Conservation (phyloP, 2,797 vertebrate species). For the Triplophysa bombifrons region DNA sequence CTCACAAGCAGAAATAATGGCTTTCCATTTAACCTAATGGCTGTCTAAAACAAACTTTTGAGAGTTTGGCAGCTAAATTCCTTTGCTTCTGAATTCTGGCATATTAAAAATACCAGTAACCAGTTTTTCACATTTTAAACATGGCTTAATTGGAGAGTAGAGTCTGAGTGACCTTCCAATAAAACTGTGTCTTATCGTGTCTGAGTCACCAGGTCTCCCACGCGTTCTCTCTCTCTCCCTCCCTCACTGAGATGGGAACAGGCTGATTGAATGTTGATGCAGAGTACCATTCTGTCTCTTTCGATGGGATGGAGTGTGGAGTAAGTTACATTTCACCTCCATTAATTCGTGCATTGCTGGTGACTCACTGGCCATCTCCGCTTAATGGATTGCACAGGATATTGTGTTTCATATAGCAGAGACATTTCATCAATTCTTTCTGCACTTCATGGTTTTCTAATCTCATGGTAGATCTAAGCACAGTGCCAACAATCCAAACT, state of each 20-base stretch:
- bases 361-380: conserved; percentile 50
- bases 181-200: conserved; percentile 56
- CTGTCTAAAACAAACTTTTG: neutral
- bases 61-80: conserved; percentile 12
- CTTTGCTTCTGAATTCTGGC: neutral
- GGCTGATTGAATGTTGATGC: conserved; percentile 43
- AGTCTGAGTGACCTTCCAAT: conserved; percentile 63
- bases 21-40: neutral
- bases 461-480: conserved; percentile 3
- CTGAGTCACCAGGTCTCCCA: conserved; percentile 74
- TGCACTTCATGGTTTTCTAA: neutral
- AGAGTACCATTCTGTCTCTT: conserved; percentile 30
- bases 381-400: conserved; percentile 46
- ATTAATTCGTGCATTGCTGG: conserved; percentile 46
- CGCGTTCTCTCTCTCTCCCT: conserved; percentile 59
- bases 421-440: conserved; percentile 36
- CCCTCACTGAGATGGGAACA: conserved; percentile 64
- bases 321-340: conserved; percentile 56
- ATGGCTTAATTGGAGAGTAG: conserved; percentile 62
- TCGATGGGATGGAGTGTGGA: conserved; percentile 35
- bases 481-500: neutral
- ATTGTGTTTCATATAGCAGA: conserved; percentile 59
- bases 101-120: conserved; percentile 11
- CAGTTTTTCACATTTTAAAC: conserved; percentile 46
- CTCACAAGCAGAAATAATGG: neutral